phyloP scores from a whole-genome alignment of 2,113 vertebrate genomes.

The Thunnus maccoyii region DNA sequence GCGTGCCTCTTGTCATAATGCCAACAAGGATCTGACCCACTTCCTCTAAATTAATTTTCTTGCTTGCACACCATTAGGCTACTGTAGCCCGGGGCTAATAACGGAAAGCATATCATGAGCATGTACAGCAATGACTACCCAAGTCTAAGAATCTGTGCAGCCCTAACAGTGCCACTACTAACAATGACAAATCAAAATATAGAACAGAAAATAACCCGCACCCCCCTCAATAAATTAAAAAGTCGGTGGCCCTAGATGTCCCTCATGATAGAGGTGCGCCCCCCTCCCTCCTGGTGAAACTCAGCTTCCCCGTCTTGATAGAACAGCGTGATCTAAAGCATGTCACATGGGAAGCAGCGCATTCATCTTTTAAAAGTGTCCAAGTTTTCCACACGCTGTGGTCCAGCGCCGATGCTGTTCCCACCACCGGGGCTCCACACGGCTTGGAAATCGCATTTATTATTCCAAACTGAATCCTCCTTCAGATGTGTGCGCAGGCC shows the following conservation, averaged over 20 bases:
- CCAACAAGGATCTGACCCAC: conserved; percentile 71
- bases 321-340: conserved; percentile 53
- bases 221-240: conserved; percentile 72
- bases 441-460: conserved; percentile 63
- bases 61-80: conserved; percentile 15
- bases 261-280: conserved; percentile 74
- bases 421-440: conserved; percentile 57
- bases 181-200: conserved; percentile 24
- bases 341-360: conserved; percentile 68
- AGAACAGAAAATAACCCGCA: conserved; percentile 61
- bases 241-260: conserved; percentile 68
- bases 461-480: conserved; percentile 23
- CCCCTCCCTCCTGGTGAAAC: conserved; percentile 65
- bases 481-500: conserved; percentile 9
- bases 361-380: conserved; percentile 73
- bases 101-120: conserved; percentile 21
- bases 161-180: conserved; percentile 23
- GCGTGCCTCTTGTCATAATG: conserved; percentile 55
- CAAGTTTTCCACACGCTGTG: conserved; percentile 69
- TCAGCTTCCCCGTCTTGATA: conserved; percentile 53
- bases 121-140: conserved; percentile 14
- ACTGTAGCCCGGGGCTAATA: conserved; percentile 1
- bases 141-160: neutral
- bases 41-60: conserved; percentile 54
- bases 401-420: conserved; percentile 65